Evolutionary conservation across 2,797 vertebrate species (phyloP).

Genomic region (Enteromius unitaeniatus): DNA sequence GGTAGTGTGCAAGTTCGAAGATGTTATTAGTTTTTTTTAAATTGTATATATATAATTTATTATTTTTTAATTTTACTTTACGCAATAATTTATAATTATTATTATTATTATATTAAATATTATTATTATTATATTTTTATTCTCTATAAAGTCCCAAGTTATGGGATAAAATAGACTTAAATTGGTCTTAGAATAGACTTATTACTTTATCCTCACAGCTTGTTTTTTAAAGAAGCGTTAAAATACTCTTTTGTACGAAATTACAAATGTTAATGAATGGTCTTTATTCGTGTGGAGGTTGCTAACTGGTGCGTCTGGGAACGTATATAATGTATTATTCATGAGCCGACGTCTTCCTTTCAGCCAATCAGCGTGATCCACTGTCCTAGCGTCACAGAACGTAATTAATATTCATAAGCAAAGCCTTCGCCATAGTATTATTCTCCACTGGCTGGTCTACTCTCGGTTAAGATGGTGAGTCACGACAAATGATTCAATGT

Average conservation of each 20-base stretch:
- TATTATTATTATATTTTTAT: no score
- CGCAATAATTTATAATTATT: no score
- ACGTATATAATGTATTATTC: not conserved
- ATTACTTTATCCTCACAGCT: not conserved
- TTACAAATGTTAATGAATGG: not conserved
- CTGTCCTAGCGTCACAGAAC: not conserved
- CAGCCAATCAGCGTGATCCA: not conserved
- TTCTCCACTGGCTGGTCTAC: not conserved
- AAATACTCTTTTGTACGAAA: not conserved
- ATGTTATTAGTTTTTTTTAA: no score
- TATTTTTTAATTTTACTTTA: no score
- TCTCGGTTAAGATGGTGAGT: conserved; percentile 46
- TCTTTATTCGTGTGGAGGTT: not conserved
- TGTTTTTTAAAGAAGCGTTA: not conserved
- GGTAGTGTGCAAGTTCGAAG: not conserved
- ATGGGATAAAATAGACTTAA: not conserved
- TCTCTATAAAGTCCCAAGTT: not conserved
- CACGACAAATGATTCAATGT: not conserved
- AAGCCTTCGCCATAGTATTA: not conserved
- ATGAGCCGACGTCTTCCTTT: not conserved
- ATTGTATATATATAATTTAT: no score
- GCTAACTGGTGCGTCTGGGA: not conserved
- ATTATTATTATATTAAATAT: no score
- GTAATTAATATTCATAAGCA: conserved; percentile 13
- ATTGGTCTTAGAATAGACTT: not conserved